Evolutionary conservation across 1,140 invertebrate genomes (phyloP).

Genomic region (Ceratina australensis): DNA sequence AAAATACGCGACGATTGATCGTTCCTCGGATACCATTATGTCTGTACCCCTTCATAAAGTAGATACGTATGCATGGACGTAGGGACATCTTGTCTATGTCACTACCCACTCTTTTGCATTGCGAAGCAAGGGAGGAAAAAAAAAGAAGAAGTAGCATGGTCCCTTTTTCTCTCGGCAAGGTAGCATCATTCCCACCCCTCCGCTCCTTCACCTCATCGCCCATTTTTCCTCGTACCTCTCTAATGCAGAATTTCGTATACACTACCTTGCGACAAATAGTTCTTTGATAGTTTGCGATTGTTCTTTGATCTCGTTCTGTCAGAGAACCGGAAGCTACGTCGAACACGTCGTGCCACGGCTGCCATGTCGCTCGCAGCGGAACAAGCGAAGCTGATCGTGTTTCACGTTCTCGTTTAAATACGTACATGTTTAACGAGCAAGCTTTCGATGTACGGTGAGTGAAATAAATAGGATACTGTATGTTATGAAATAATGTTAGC

Average conservation of each 20-base stretch:
- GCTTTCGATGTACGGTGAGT: no score
- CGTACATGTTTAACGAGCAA: not conserved
- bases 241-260: not conserved
- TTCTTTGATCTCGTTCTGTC: not conserved
- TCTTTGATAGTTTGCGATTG: not conserved
- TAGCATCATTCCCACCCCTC: not conserved
- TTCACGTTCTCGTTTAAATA: not conserved
- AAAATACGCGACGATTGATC: not conserved
- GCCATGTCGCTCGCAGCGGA: not conserved
- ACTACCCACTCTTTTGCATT: not conserved
- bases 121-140: not conserved
- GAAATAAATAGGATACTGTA: no score
- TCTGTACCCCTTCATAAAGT: not conserved
- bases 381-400: not conserved
- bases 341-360: not conserved
- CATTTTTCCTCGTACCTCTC: not conserved
- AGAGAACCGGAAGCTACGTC: not conserved
- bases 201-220: not conserved
- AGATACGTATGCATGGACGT: not conserved
- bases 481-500: no score
- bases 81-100: not conserved
- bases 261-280: not conserved
- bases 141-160: not conserved
- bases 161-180: not conserved
- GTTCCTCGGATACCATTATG: not conserved